Base-by-base conservation (phyloP, 1,140 invertebrate genomes). In the Halesus radiatus region DNA sequence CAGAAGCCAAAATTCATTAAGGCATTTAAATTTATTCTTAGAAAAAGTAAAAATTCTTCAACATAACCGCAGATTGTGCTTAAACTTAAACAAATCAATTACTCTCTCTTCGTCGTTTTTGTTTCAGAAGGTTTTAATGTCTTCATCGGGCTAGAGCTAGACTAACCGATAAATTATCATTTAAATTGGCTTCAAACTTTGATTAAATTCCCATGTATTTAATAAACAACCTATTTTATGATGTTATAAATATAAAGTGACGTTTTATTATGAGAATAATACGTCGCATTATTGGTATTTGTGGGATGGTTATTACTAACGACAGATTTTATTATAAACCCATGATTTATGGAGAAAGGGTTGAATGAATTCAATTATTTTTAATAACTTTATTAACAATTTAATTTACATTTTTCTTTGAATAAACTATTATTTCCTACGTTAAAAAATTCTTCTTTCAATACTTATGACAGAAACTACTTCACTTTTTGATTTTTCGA, bases 131-230 rank as follows among this genome's bases (percentile, higher is more conserved):
- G 16, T 60, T 60, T n/a, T 60, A 18, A 60, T 18, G 56, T 60
- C 56, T 60, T 60, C 2, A 60, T 60, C 23, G 15, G 23, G 20
- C 56, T 60, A 60, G 56, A 60, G 20, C 56, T 60, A 60, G 56
- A 60, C 56, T 7, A 60, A 60, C n/a, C 20, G 23, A 60, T 60
- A 60, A 60, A 60, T 60, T 60, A 60, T 60, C 56, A 60, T 60
- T 13, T 60, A 60, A 60, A 60, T 60, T 60, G 56, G 8, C 23
- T 60, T 60, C 56, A 60, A 22, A 22, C 18, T 60, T 60, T 60
- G 18, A 60, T 23, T 13, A 45, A 45, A 45, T n/a, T 18, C 56
- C 23, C 18, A 3, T 60, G 20, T 60, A 22, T 60, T 60, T 22
- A 60, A 60, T 60, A 23, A 22, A 60, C 56, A 18, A 23, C 56